Percentiles rank a stretch among this genome's conserved stretches.
Conservation (phyloP, 2,797 vertebrate species). For the Rhynchonycteris naso region DNA sequence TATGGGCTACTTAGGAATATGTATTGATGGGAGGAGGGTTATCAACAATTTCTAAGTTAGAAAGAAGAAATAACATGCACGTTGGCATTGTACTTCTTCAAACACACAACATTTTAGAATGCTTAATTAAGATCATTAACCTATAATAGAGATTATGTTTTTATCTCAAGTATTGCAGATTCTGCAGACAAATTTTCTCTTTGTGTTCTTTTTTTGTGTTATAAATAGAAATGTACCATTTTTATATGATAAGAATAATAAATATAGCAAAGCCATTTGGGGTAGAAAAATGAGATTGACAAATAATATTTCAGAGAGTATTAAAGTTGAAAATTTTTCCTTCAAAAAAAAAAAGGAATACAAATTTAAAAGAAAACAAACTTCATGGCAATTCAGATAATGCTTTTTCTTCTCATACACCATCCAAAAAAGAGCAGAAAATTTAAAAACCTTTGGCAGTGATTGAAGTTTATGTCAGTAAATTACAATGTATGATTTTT, state of each 20-base stretch:
- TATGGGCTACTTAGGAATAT: background rate
- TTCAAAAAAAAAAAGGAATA: background rate
- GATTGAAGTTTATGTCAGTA: background rate
- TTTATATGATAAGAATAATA: constrained; percentile 30
- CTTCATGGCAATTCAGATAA: background rate
- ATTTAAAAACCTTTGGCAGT: background rate
- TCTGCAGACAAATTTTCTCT: background rate
- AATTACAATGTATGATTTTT: background rate
- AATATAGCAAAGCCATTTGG: constrained; percentile 14
- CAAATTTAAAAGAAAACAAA: constrained; percentile 27
- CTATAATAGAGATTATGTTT: background rate
- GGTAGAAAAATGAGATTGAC: background rate
- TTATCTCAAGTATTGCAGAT: background rate
- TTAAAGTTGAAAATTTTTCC: background rate
- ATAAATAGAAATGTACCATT: background rate
- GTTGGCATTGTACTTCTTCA: background rate
- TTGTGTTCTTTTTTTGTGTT: background rate
- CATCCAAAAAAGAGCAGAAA: constrained; percentile 11
- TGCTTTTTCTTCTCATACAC: background rate
- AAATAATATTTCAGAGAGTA: constrained; percentile 6
- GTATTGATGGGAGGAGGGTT: background rate
- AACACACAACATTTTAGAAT: background rate
- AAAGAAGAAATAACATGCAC: background rate
- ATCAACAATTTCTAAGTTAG: background rate
- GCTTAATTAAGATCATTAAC: background rate